phyloP scores from a whole-genome alignment of 2,888 invertebrate genomes.

The Plagodis pulveraria region DNA sequence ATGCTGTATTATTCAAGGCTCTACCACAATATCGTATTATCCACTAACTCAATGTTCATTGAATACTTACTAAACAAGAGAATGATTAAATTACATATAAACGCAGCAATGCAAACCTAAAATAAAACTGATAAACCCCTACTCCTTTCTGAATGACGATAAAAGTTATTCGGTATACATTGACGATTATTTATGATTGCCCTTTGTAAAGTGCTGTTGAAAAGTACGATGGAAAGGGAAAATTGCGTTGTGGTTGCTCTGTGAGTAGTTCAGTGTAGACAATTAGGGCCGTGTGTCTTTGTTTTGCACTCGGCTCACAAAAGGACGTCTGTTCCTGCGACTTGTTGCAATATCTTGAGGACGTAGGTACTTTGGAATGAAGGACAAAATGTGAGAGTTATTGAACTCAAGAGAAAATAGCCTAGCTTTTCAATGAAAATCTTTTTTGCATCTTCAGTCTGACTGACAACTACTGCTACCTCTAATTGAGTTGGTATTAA shows the following conservation, averaged over 20 bases:
- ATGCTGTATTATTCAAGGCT: neutral
- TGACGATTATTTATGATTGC: constrained; percentile 1
- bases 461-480: no score
- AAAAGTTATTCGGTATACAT: neutral
- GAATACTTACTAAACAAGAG: neutral
- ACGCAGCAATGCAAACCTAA: constrained; percentile 1
- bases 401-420: constrained; percentile 4
- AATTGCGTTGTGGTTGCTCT: neutral
- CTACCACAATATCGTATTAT: neutral
- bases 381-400: constrained; percentile 3
- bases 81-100: neutral
- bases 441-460: no score
- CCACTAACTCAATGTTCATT: neutral
- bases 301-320: constrained; percentile 36
- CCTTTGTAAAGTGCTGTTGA: neutral
- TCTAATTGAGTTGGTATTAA: no score
- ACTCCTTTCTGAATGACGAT: neutral
- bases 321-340: constrained; percentile 22
- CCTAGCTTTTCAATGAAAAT: no score
- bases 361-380: constrained; percentile 3
- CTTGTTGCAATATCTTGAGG: constrained; percentile 22
- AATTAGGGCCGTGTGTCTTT: constrained; percentile 33
- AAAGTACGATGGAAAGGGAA: constrained; percentile 1
- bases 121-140: neutral
- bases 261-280: constrained; percentile 3